Evolutionary conservation across 2,113 vertebrate species (phyloP).

Genomic region (Climacteris rufus): DNA sequence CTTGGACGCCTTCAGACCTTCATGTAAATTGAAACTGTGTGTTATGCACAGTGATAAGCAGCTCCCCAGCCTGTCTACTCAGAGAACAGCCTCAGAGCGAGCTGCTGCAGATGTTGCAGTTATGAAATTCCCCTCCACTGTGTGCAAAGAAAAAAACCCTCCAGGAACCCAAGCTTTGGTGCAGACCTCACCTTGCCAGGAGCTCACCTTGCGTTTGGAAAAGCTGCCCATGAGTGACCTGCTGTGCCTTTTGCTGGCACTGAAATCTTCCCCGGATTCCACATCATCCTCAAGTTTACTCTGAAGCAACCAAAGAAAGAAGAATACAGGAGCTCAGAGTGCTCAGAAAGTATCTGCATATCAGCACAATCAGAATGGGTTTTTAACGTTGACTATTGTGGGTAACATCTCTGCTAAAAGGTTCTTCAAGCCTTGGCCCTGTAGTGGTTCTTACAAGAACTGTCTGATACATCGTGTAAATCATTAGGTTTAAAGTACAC

Average conservation of each 20-base stretch:
- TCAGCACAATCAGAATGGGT: neutral
- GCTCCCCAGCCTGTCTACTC: neutral
- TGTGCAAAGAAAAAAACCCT: neutral
- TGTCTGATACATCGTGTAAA: neutral
- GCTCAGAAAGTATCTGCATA: neutral
- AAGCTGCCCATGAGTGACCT: slow-evolving; percentile 84
- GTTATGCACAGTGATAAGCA: neutral
- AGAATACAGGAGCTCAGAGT: neutral
- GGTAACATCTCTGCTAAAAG: neutral
- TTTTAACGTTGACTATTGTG: neutral
- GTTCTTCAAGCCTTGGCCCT: neutral
- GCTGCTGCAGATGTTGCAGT: neutral
- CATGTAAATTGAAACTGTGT: neutral
- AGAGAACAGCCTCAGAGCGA: neutral
- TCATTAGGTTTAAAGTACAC: neutral
- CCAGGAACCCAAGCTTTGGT: neutral
- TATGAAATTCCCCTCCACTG: neutral
- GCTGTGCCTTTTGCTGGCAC: slow-evolving; percentile 72
- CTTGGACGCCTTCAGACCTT: neutral
- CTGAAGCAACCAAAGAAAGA: slow-evolving; percentile 46
- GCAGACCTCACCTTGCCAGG: neutral
- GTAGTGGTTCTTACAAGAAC: neutral
- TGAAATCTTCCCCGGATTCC: slow-evolving; percentile 79
- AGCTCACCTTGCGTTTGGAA: slow-evolving; percentile 88
- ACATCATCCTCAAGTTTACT: slow-evolving; percentile 80